phyloP scores from a whole-genome alignment of 2,113 vertebrate genomes.

The Notothenia rossii region DNA sequence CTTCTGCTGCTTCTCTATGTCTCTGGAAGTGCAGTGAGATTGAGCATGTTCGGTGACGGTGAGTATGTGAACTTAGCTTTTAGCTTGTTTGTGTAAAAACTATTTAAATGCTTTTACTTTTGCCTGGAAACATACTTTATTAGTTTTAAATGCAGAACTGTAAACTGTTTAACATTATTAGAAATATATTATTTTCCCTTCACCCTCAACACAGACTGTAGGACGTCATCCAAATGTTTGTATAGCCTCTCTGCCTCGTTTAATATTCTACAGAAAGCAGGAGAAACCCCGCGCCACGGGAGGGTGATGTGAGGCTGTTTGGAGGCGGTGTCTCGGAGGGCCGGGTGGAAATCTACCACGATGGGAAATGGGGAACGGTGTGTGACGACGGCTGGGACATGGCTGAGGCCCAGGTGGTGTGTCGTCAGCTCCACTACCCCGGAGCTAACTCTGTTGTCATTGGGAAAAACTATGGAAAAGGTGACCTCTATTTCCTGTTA shows the following conservation, averaged over 20 bases:
- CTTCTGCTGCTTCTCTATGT: constrained; percentile 61
- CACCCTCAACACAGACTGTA: not conserved
- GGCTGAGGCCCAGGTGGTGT: constrained; percentile 83
- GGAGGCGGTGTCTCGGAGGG: constrained; percentile 63
- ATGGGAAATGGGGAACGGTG: constrained; percentile 86
- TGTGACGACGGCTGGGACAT: constrained; percentile 87
- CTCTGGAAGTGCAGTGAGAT: not conserved
- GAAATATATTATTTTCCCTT: not conserved
- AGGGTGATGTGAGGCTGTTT: constrained; percentile 74
- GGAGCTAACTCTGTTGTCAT: constrained; percentile 70
- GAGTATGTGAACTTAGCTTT: constrained; percentile 39
- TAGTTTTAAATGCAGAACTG: not conserved
- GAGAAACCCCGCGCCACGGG: not conserved
- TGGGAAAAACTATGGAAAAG: constrained; percentile 75
- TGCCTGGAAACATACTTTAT: not conserved
- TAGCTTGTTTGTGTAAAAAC: not conserved
- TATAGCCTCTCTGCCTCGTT: not conserved
- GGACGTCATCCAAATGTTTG: not conserved
- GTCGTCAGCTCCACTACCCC: constrained; percentile 82
- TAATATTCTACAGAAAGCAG: not conserved
- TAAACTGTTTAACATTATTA: not conserved
- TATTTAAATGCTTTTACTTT: not conserved
- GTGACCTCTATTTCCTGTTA: constrained; percentile 55
- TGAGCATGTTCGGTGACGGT: constrained; percentile 64
- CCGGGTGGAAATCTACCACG: constrained; percentile 86